These are phyloP conservation scores for Caloenas nicobarica DNA, from an alignment of 2,113 vertebrate genomes.

Conservation along the genomic window DNA sequence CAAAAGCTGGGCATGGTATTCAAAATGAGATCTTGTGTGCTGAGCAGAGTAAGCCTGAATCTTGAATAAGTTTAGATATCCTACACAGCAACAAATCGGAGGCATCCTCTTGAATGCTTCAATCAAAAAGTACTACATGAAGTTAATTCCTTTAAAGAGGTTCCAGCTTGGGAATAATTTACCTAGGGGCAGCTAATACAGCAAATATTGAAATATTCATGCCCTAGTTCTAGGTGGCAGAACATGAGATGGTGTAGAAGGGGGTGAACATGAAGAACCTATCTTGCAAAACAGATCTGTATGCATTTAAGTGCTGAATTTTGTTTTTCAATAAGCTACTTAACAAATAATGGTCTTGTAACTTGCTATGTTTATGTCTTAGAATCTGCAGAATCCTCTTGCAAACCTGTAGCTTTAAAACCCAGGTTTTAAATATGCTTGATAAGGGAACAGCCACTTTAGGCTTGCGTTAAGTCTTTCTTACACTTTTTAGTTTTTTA, in stretches of 20 bases:
- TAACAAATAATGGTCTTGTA: neutral
- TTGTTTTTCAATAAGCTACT: neutral
- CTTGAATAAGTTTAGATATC: neutral
- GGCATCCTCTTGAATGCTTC: neutral
- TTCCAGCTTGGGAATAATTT: neutral
- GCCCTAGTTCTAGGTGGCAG: neutral
- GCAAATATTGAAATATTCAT: neutral
- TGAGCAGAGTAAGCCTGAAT: neutral
- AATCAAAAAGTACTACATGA: neutral
- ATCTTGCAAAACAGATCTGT: neutral
- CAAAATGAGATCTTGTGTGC: neutral
- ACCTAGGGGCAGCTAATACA: neutral
- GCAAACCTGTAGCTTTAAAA: neutral
- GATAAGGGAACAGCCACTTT: neutral
- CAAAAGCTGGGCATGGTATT: neutral
- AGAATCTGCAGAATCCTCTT: neutral
- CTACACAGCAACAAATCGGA: neutral
- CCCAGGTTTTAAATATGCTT: accelerated
- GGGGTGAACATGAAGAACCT: neutral
- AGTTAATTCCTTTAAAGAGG: neutral
- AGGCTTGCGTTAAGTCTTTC: neutral
- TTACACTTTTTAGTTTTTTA: neutral
- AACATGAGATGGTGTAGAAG: neutral
- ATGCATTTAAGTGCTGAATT: neutral
- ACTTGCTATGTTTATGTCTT: neutral